Evolutionary conservation across 2,797 vertebrate genomes (phyloP).

Genomic region (Streptopelia turtur): DNA sequence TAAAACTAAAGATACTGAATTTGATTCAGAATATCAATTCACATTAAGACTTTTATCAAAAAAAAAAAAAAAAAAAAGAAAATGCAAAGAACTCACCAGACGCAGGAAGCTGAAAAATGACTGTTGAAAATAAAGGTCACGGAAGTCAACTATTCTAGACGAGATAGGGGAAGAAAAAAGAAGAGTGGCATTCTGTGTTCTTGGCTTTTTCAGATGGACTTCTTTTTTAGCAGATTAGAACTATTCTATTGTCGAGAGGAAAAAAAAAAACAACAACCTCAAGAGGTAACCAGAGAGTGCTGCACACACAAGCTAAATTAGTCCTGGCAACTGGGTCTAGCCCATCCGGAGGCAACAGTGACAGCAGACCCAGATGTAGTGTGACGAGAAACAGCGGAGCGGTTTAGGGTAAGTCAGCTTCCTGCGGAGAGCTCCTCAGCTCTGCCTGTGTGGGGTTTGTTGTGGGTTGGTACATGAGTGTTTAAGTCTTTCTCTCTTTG

Average conservation of each 20-base stretch:
- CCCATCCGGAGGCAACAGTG: not conserved
- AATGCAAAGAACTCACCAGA: slow-evolving; percentile 43
- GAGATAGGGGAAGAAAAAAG: not conserved
- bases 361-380: slow-evolving; percentile 9
- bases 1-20: not conserved
- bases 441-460: slow-evolving; percentile 69
- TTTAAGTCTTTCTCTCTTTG: not conserved
- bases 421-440: slow-evolving; percentile 70
- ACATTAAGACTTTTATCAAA: not conserved
- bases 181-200: not conserved
- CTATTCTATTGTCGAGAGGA: not conserved
- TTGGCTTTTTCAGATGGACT: not conserved
- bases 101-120: slow-evolving; percentile 41
- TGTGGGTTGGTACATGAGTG: slow-evolving; percentile 18
- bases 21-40: slow-evolving; percentile 6
- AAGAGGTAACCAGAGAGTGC: not conserved
- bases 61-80: not conserved
- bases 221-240: not conserved
- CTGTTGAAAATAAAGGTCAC: slow-evolving; percentile 15
- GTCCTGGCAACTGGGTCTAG: not conserved
- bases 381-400: slow-evolving; percentile 54
- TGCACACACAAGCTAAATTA: not conserved
- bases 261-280: not conserved
- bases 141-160: not conserved
- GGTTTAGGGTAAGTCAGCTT: slow-evolving; percentile 72